Conservation (phyloP, 2,113 vertebrate species). For the Pseudorasbora parva region DNA sequence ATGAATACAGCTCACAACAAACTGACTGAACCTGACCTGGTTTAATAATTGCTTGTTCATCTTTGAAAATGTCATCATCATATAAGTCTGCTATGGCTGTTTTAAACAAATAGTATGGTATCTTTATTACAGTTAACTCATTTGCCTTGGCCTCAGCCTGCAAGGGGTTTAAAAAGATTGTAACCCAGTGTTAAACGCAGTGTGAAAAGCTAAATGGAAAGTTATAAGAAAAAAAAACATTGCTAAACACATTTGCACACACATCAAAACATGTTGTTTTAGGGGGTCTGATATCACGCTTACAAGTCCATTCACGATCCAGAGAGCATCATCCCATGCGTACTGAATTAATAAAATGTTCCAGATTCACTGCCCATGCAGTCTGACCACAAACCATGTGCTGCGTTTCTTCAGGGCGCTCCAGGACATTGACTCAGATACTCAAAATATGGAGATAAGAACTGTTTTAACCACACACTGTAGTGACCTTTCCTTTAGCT, state of each 20-base stretch:
- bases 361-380: neutral
- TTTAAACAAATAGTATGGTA: neutral
- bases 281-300: neutral
- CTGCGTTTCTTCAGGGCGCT: neutral
- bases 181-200: neutral
- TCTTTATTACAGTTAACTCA: neutral
- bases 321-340: neutral
- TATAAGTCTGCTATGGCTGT: neutral
- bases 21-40: neutral
- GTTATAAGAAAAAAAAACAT: no score
- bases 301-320: neutral
- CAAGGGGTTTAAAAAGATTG: neutral
- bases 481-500: neutral
- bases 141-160: neutral
- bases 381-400: slow-evolving; percentile 6
- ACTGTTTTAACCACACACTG: neutral
- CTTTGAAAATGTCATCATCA: neutral
- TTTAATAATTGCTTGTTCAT: neutral
- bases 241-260: neutral
- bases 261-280: neutral
- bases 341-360: neutral
- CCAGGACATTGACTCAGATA: neutral
- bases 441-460: neutral
- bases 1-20: neutral
- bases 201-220: neutral